Conservation (phyloP, 2,113 vertebrate genomes). For the Ornithorhynchus anatinus region DNA sequence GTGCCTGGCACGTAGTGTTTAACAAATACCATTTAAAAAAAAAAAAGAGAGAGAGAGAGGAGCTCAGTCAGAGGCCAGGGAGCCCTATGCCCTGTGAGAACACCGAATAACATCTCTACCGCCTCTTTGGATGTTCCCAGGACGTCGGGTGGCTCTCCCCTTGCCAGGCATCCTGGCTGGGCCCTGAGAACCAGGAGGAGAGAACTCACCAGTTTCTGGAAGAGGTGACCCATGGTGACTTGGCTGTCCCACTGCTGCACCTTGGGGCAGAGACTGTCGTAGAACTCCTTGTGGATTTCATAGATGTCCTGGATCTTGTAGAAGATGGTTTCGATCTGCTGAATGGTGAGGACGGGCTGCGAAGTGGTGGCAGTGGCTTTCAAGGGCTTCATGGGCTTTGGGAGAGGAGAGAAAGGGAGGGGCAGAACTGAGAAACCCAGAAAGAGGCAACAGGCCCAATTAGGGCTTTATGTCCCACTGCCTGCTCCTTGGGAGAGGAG, state of each 20-base stretch:
- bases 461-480: neutral
- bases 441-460: neutral
- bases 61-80: neutral
- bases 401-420: slow-evolving; percentile 2
- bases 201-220: slow-evolving; percentile 92
- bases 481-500: neutral
- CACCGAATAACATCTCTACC: too few species aligned
- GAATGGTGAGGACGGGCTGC: slow-evolving; percentile 92
- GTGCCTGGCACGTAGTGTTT: too few species aligned
- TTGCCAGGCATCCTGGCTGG: neutral
- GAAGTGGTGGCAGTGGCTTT: slow-evolving; percentile 95
- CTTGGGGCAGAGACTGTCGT: slow-evolving; percentile 87
- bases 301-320: slow-evolving; percentile 98
- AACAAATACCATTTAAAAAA: too few species aligned
- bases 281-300: slow-evolving; percentile 96
- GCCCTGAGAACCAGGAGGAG: accelerated
- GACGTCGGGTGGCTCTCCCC: too few species aligned
- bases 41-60: too few species aligned
- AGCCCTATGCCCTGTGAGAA: neutral
- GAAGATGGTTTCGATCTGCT: slow-evolving; percentile 97
- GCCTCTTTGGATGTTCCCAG: too few species aligned
- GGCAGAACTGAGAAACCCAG: neutral
- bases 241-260: slow-evolving; percentile 96
- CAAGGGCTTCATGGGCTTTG: slow-evolving; percentile 93
- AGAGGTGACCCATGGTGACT: slow-evolving; percentile 93